Percentiles rank a stretch among this genome's conserved stretches.
Conservation (phyloP, 2,113 vertebrate genomes). For the Elephantulus edwardii region DNA sequence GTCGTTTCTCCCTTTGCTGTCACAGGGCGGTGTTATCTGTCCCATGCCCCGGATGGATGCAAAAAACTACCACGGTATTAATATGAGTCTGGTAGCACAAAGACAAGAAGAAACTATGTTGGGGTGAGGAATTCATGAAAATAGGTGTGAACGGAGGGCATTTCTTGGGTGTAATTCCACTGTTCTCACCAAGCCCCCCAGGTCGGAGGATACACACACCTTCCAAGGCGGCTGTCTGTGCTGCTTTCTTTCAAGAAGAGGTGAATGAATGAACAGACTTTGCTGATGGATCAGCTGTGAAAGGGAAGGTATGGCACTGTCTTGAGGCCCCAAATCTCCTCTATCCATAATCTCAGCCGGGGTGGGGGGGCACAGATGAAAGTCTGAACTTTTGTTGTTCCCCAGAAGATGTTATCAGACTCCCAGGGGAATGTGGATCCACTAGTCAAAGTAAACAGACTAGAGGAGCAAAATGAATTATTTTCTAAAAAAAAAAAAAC, state of each 20-base stretch:
- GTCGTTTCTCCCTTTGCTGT: neutral
- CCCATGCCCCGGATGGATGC: neutral
- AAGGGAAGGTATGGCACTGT: neutral
- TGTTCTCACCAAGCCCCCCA: neutral
- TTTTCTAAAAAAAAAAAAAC: neutral
- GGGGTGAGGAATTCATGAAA: neutral
- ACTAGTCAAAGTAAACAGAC: neutral
- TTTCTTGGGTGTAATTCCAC: neutral
- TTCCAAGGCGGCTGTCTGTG: neutral
- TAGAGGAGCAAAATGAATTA: neutral
- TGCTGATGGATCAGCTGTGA: neutral
- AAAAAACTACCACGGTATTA: neutral
- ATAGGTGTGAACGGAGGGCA: neutral
- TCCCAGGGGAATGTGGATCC: neutral
- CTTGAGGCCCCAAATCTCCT: neutral
- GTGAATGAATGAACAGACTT: neutral
- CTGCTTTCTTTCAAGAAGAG: neutral
- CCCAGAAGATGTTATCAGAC: neutral
- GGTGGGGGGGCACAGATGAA: no score
- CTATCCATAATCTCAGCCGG: neutral
- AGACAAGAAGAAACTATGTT: neutral
- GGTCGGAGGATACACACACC: neutral
- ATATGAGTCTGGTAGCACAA: neutral
- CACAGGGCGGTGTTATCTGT: neutral
- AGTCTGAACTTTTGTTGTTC: neutral